Evolutionary conservation across 2,797 vertebrate species (phyloP).

Genomic region (Yasuhikotakia modesta): DNA sequence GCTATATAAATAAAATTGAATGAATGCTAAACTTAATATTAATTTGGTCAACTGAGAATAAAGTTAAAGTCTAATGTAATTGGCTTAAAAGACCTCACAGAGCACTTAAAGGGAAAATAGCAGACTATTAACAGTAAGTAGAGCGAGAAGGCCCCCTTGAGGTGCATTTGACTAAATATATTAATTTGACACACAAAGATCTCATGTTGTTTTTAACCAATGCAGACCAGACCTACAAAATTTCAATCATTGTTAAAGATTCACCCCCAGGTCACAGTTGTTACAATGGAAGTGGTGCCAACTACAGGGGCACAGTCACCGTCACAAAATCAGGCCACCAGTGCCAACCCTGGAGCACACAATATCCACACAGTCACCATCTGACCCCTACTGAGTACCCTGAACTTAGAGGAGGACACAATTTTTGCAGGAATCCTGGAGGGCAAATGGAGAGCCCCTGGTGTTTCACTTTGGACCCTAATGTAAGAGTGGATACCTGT

Average conservation of each 20-base stretch:
- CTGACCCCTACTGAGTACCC: slow-evolving; percentile 82
- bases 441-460: slow-evolving; percentile 93
- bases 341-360: slow-evolving; percentile 89
- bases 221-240: slow-evolving; percentile 35
- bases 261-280: slow-evolving; percentile 86
- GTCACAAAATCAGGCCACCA: slow-evolving; percentile 86
- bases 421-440: slow-evolving; percentile 94
- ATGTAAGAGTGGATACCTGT: slow-evolving; percentile 89
- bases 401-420: slow-evolving; percentile 88
- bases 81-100: neutral
- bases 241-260: slow-evolving; percentile 63
- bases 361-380: slow-evolving; percentile 89
- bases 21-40: slow-evolving; percentile 25
- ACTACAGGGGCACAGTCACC: slow-evolving; percentile 87
- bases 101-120: neutral
- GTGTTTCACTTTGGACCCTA: slow-evolving; percentile 95
- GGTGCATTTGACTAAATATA: slow-evolving; percentile 10
- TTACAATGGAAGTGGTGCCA: slow-evolving; percentile 89
- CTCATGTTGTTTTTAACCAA: neutral
- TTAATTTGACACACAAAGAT: neutral
- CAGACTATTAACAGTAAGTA: slow-evolving; percentile 2
- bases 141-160: slow-evolving; percentile 57
- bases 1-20: too few species aligned
- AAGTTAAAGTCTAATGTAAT: neutral
- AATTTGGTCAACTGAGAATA: neutral